Percentiles rank a stretch among this genome's conserved stretches.
phyloP scores from a whole-genome alignment of 2,888 invertebrate species.

The Melolontha melolontha region DNA sequence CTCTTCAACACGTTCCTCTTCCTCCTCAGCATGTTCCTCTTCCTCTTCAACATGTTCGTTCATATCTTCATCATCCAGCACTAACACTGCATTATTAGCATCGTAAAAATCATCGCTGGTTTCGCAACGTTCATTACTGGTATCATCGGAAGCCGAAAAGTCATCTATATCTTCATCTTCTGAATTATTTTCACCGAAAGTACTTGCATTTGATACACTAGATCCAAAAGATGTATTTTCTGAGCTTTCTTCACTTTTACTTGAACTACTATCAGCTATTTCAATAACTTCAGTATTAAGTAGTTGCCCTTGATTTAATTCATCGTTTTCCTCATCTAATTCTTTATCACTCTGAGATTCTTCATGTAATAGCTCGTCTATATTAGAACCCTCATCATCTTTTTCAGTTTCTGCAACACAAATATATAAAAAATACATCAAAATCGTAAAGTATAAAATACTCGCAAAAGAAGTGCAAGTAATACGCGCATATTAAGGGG shows the following conservation, averaged over 20 bases:
- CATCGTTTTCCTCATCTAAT: neutral
- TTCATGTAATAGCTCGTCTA: neutral
- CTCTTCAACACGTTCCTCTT: neutral
- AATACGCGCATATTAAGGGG: no score
- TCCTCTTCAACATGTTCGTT: neutral
- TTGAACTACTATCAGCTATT: constrained; percentile 25
- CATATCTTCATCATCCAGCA: neutral
- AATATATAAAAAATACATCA: no score
- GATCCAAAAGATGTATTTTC: neutral
- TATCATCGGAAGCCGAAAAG: neutral
- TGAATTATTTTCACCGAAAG: neutral
- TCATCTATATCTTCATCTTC: constrained; percentile 1
- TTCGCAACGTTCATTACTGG: neutral
- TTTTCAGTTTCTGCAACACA: no score
- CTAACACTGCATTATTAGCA: neutral
- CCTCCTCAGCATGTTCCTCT: neutral
- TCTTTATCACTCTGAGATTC: neutral
- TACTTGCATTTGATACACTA: neutral
- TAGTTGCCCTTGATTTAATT: constrained; percentile 6
- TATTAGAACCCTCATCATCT: no score
- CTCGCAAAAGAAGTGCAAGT: no score
- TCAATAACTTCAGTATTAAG: constrained; percentile 10
- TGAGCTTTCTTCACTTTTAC: neutral
- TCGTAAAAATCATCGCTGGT: neutral
- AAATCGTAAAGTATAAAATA: no score